Evolutionary conservation across 2,113 vertebrate species (phyloP), one percentile per base, ranked within the genome.

Genomic region (Origma solitaria): DNA sequence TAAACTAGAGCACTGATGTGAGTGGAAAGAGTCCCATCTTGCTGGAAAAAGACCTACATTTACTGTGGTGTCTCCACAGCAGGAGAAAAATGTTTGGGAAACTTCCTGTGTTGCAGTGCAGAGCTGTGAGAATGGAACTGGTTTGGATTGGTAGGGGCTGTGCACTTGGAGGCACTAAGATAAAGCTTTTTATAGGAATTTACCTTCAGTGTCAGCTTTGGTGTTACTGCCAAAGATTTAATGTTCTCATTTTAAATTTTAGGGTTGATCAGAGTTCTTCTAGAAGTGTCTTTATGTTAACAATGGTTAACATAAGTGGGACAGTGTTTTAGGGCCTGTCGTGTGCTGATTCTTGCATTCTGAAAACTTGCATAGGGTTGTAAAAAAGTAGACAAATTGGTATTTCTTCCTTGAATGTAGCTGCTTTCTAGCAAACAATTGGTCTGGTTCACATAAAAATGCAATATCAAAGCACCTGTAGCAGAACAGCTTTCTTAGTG

Each of bases 401-500:
- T 42, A 3, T 40, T 82, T 86, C 28, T 70, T 62, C 18, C 21
- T 57, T 0, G 22, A 5, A 6, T 15, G 44, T n/a, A n/a, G n/a
- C n/a, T n/a, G n/a, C n/a, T n/a, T n/a, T n/a, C n/a, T n/a, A n/a
- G 12, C 35, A 47, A 66, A 35, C 7, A 14, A 0, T 14, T 35
- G 40, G 6, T 37, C 10, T 71, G 21, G 18, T 38, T 54, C 23
- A 23, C 7, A 1, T 22, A 15, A 21, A 62, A 23, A 21, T 70
- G 5, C 38, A 33, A 7, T 22, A 35, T 30, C 27, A 53, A 33
- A 80, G 72, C 28, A 86, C 13, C 68, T 58, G 7, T 9, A 11
- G 44, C 25, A 76, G 13, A 10, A 31, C 76, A 37, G 38, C 64
- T 81, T 77, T 57, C 53, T 9, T 42, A 13, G 37, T 13, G 25